Conservation (phyloP, 2,797 vertebrate species). For the Heterohyrax brucei region DNA sequence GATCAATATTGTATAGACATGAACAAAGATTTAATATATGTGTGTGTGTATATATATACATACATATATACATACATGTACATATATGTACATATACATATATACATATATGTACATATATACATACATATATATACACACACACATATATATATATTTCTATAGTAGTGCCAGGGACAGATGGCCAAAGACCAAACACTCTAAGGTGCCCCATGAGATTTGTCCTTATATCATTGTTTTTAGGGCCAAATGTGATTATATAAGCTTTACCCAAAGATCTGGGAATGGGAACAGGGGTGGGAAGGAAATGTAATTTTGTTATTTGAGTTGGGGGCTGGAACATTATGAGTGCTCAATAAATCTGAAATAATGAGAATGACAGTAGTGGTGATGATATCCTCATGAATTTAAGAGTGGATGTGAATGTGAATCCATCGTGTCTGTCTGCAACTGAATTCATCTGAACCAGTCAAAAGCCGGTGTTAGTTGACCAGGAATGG, state of each 20-base stretch:
- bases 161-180: slow-evolving; percentile 76
- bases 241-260: slow-evolving; percentile 87
- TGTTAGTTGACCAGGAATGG: slow-evolving; percentile 35
- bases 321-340: slow-evolving; percentile 62
- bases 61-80: background rate
- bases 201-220: slow-evolving; percentile 70
- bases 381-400: slow-evolving; percentile 80
- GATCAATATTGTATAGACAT: slow-evolving; percentile 89
- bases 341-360: slow-evolving; percentile 86
- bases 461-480: slow-evolving; percentile 35
- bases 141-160: slow-evolving; percentile 68
- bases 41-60: slow-evolving; percentile 81
- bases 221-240: slow-evolving; percentile 82
- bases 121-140: background rate
- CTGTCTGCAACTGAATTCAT: slow-evolving; percentile 53
- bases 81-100: too few relatives aligned
- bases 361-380: slow-evolving; percentile 71
- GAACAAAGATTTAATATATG: slow-evolving; percentile 88
- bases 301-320: slow-evolving; percentile 38
- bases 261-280: slow-evolving; percentile 91
- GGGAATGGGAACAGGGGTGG: slow-evolving; percentile 33
- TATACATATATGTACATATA: slow-evolving; percentile 73
- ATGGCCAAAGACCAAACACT: slow-evolving; percentile 85
- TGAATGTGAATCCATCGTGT: background rate
- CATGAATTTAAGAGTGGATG: slow-evolving; percentile 79